phyloP scores from a whole-genome alignment of 2,797 vertebrate species.

The Lutjanus campechanus region DNA sequence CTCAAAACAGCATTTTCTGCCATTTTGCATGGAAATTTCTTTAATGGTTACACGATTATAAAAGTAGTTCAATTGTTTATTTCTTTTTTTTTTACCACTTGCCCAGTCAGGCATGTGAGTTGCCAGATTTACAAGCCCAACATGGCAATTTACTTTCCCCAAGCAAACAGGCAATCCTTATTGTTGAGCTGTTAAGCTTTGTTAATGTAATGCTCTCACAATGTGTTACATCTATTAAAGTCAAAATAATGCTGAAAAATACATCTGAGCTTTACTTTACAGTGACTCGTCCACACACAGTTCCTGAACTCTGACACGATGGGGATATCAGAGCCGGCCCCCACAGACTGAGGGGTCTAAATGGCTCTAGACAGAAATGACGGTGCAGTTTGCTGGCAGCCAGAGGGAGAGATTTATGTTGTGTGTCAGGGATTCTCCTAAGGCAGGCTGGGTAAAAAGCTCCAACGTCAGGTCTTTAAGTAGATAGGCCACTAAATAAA shows the following conservation, averaged over 20 bases:
- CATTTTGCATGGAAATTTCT: too few species aligned
- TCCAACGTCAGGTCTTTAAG: conserved; percentile 70
- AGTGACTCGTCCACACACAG: conserved; percentile 16
- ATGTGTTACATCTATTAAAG: conserved; percentile 6
- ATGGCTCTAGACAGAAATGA: conserved; percentile 62
- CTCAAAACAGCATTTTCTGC: too few species aligned
- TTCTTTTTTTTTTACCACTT: too few species aligned
- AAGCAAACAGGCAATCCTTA: too few species aligned
- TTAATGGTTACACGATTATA: too few species aligned
- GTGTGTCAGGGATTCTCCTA: conserved; percentile 66
- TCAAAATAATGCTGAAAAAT: conserved; percentile 18
- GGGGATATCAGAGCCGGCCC: conserved; percentile 49
- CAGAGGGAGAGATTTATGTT: conserved; percentile 67
- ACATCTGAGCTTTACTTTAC: conserved; percentile 15
- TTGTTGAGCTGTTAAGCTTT: too few species aligned
- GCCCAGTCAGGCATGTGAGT: too few species aligned
- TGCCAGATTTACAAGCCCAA: too few species aligned
- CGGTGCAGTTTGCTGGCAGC: conserved; percentile 52
- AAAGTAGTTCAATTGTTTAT: too few species aligned
- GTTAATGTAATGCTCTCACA: background rate
- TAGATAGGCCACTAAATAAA: conserved; percentile 76
- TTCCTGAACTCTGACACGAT: conserved; percentile 47
- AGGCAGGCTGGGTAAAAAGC: conserved; percentile 61
- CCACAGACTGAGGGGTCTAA: conserved; percentile 55
- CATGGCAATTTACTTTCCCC: too few species aligned